phyloP scores from a whole-genome alignment of 2,888 invertebrate species.

The Synanthedon formicaeformis region DNA sequence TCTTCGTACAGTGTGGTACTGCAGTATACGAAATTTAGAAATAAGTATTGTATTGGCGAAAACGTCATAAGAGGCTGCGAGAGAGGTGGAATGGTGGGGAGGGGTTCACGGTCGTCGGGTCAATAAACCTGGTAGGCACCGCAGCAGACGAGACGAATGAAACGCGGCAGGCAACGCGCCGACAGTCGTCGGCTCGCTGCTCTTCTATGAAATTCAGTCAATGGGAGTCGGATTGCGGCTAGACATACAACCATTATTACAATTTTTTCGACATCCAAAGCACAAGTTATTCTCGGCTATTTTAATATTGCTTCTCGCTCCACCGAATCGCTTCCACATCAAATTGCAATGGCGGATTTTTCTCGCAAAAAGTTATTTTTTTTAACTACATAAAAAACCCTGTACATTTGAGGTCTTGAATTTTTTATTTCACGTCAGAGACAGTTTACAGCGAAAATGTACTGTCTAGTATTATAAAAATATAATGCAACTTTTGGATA shows the following conservation, averaged over 20 bases:
- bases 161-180: constrained; percentile 22
- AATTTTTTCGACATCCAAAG: constrained; percentile 8
- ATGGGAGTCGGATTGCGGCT: constrained; percentile 18
- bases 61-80: constrained; percentile 13
- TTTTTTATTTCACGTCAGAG: no score
- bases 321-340: no score
- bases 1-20: no score
- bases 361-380: no score
- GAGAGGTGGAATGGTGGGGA: constrained; percentile 17
- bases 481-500: no score
- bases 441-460: no score
- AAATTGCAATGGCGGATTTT: no score
- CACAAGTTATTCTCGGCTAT: constrained; percentile 3
- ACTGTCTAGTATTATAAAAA: no score
- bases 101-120: constrained; percentile 60
- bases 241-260: constrained; percentile 10
- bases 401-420: no score
- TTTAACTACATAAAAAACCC: no score
- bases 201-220: constrained; percentile 25
- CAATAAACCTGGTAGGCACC: constrained; percentile 40
- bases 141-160: constrained; percentile 24
- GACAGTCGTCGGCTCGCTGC: constrained; percentile 7
- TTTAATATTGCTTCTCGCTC: constrained; percentile 5
- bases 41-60: constrained; percentile 2
- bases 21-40: constrained; percentile 2